Evolutionary conservation across 1,140 invertebrate genomes (phyloP), one percentile per base, ranked within the genome.

Genomic region (Mizuhopecten yessoensis): DNA sequence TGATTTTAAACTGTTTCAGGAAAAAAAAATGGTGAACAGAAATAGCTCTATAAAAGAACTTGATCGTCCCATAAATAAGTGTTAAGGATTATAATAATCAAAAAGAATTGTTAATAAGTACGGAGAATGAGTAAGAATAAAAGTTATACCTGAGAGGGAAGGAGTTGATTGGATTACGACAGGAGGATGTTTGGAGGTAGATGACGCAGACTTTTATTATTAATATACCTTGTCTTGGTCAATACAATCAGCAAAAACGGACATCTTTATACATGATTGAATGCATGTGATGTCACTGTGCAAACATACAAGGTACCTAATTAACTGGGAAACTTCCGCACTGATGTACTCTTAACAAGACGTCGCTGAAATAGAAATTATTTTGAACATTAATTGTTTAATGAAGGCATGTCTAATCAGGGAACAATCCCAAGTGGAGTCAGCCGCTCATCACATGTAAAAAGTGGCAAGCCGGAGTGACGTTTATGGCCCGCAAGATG

Each of bases 341-440:
- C 57, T 29, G 57, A 75, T 75, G 57, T 75, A 75, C 57, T 75
- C n/a, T 75, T 75, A 75, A n/a, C 57, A 75, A 75, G 2, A 75
- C 57, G 29, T 75, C 57, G 5, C 2, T 75, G 23, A 75, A 75
- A 29, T 75, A 9, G 17, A 75, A 75, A 75, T 75, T n/a, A 75
- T 75, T 75, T 75, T 75, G 57, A 75, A 75, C 57, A 75, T 75
- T 75, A 75, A 75, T 75, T 75, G 57, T 75, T 75, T 75, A 75
- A 75, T 75, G 57, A 75, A 75, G n/a, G 57, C 57, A n/a, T 75
- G 57, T 75, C 29, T 75, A 75, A 75, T 75, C 57, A 75, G 57
- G 29, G n/a, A 75, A 75, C 57, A 75, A 75, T 75, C 57, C 23
- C n/a, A 75, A 9, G 57, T 29, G 57, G 57, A 75, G 57, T 5